Conservation (phyloP, 2,888 invertebrate genomes). For the Drosophila hamatofila region DNA sequence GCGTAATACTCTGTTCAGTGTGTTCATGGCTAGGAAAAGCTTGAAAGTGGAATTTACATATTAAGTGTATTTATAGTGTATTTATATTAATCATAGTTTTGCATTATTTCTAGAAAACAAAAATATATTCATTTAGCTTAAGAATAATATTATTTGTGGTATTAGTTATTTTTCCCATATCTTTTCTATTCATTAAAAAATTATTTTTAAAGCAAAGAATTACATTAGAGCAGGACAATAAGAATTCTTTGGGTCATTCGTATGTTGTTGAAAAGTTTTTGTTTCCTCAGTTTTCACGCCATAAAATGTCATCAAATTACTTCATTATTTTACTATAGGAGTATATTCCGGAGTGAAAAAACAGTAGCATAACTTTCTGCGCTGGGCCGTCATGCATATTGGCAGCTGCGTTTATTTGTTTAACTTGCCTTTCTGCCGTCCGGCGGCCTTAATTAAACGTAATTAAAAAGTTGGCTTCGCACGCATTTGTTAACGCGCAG, state of each 20-base stretch:
- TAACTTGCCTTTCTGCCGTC: slow-evolving; percentile 42
- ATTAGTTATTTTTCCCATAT: too few species aligned
- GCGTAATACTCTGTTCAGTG: background rate
- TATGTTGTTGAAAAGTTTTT: too few species aligned
- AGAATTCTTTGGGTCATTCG: too few species aligned
- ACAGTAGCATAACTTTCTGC: slow-evolving; percentile 42
- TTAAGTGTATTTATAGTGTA: too few species aligned
- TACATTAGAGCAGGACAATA: too few species aligned
- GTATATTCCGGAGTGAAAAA: background rate
- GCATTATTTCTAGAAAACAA: too few species aligned
- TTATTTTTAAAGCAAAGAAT: too few species aligned
- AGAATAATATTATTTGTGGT: too few species aligned
- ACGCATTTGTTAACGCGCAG: slow-evolving; percentile 64
- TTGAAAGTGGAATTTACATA: too few species aligned
- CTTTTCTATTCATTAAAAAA: too few species aligned
- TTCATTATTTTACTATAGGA: background rate
- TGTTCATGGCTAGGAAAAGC: background rate
- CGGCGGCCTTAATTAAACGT: slow-evolving; percentile 69
- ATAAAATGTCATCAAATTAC: background rate
- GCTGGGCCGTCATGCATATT: slow-evolving; percentile 42
- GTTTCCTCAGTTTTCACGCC: background rate
- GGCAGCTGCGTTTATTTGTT: slow-evolving; percentile 55
- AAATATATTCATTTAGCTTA: too few species aligned
- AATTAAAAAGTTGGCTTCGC: slow-evolving; percentile 74
- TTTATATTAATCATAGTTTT: too few species aligned